phyloP scores from a whole-genome alignment of 1,140 invertebrate species.

The Whitmania pigra region DNA sequence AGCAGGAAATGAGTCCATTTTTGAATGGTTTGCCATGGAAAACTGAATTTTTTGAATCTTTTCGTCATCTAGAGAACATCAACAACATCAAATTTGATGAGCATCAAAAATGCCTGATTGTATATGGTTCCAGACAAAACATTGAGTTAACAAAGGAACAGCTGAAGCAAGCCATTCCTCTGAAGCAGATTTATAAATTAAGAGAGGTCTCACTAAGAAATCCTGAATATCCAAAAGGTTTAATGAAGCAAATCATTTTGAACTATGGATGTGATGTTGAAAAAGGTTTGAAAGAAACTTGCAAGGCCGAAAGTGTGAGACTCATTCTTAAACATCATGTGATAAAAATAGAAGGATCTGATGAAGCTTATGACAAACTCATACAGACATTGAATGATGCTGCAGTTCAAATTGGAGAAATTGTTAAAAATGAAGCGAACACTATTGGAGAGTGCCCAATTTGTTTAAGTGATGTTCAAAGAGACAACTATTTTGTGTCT shows the following conservation, averaged over 20 bases:
- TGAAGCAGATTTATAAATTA: neutral
- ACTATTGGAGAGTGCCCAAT: constrained; percentile 14
- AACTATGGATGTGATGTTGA: neutral
- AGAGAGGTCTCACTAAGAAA: neutral
- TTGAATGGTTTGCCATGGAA: neutral
- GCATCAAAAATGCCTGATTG: neutral
- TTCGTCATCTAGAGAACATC: neutral
- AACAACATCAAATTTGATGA: neutral
- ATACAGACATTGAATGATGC: neutral
- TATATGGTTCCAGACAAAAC: neutral
- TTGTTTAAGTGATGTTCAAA: constrained; percentile 15
- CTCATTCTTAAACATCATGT: neutral
- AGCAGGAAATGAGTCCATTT: neutral
- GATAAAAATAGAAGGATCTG: neutral
- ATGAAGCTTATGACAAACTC: constrained; percentile 5
- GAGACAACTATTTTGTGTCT: constrained; percentile 7
- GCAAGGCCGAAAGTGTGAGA: neutral
- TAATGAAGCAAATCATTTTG: neutral
- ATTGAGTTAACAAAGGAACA: neutral
- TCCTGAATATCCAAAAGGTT: neutral
- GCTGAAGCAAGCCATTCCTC: neutral
- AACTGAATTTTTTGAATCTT: constrained; percentile 1
- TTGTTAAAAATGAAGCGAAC: neutral
- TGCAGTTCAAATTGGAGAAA: neutral
- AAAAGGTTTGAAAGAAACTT: neutral